phyloP scores from a whole-genome alignment of 1,140 invertebrate species.

The Dinothrombium tinctorium region DNA sequence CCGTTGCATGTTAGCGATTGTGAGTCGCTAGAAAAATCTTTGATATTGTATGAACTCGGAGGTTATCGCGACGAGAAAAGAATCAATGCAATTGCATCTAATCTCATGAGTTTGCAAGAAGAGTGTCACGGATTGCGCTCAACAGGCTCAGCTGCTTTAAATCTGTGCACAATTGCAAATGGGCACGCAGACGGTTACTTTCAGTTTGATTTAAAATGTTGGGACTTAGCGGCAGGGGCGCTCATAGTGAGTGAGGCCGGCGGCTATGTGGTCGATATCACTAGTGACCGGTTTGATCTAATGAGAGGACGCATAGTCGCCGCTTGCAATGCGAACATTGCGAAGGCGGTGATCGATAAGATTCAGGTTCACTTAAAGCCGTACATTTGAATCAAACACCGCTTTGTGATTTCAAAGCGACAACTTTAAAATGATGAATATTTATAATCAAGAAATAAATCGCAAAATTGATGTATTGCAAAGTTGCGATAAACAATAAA shows the following conservation, averaged over 20 bases:
- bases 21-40: constrained; percentile 25
- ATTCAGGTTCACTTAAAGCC: too few relatives aligned
- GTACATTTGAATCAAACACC: too few relatives aligned
- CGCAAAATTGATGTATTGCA: too few relatives aligned
- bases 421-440: too few relatives aligned
- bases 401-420: too few relatives aligned
- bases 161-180: constrained; percentile 69
- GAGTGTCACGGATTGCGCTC: constrained; percentile 52
- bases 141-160: constrained; percentile 68
- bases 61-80: constrained; percentile 49
- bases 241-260: constrained; percentile 73
- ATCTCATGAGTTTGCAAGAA: constrained; percentile 39
- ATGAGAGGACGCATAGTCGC: constrained; percentile 44
- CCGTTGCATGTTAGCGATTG: constrained; percentile 18
- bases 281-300: constrained; percentile 51
- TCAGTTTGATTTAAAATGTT: constrained; percentile 63
- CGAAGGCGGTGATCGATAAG: too few relatives aligned
- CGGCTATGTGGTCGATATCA: constrained; percentile 59
- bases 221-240: constrained; percentile 66
- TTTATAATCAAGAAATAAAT: too few relatives aligned
- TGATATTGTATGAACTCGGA: constrained; percentile 60
- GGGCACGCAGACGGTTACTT: constrained; percentile 66
- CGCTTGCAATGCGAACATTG: constrained; percentile 1
- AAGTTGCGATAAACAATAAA: too few relatives aligned
- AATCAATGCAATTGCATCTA: constrained; percentile 43